A percentile compares a stretch with the other conserved stretches of the same genome.
Evolutionary conservation across 1,140 invertebrate species (phyloP).

Genomic region (Anoplophora glabripennis): DNA sequence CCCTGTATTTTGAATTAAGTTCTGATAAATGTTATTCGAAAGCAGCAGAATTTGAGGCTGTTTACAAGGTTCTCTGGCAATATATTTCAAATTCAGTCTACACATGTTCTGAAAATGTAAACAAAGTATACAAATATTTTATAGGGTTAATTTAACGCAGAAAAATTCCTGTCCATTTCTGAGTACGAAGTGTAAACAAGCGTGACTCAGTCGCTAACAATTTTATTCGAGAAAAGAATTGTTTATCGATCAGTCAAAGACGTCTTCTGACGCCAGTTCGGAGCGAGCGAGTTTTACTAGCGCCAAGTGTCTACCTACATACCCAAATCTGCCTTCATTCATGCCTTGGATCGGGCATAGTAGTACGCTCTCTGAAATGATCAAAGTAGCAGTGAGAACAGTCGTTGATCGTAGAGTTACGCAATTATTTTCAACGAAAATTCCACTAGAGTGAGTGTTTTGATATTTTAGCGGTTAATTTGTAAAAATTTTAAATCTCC

Average conservation of each 20-base stretch:
- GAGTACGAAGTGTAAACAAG: neutral
- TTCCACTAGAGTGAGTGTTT: neutral
- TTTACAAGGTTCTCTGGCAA: no score
- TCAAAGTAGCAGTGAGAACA: conserved; percentile 38
- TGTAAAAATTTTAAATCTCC: neutral
- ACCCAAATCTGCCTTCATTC: conserved; percentile 36
- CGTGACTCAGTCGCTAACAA: neutral
- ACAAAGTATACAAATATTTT: neutral
- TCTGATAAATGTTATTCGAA: no score
- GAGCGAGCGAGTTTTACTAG: conserved; percentile 6
- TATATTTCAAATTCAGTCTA: neutral
- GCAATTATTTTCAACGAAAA: conserved; percentile 25
- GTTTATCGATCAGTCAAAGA: neutral
- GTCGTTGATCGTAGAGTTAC: conserved; percentile 29
- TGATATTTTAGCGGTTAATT: neutral
- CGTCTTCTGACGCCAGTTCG: neutral
- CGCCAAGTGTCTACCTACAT: conserved; percentile 22
- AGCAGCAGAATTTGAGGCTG: no score
- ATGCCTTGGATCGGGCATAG: conserved; percentile 35
- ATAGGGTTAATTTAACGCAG: neutral
- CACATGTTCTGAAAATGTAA: neutral
- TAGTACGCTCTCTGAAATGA: conserved; percentile 42
- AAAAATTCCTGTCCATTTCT: neutral
- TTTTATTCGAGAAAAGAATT: neutral
- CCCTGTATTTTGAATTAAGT: no score